Conservation (phyloP, 2,888 invertebrate species). For the Tiliacea citrago region DNA sequence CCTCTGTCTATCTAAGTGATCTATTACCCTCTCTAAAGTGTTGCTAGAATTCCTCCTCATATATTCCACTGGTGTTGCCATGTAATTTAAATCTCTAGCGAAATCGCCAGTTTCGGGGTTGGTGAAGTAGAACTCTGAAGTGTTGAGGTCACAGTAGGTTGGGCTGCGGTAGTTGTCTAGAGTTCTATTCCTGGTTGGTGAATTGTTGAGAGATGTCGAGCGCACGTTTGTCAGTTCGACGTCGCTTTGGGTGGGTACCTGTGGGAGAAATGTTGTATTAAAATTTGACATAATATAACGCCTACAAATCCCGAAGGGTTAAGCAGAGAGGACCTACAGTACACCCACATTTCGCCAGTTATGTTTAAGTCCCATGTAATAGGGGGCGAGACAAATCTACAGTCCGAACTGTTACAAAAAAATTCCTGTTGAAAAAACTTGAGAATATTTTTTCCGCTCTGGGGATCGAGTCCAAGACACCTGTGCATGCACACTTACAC, state of each 20-base stretch:
- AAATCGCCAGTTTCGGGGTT: constrained; percentile 72
- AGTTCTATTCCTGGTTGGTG: constrained; percentile 70
- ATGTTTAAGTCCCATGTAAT: too few relatives aligned
- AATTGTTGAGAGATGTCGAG: constrained; percentile 69
- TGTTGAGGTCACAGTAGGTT: constrained; percentile 76
- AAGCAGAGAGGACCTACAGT: too few relatives aligned
- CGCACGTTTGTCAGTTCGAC: constrained; percentile 82
- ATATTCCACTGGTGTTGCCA: constrained; percentile 78
- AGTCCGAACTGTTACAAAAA: too few relatives aligned
- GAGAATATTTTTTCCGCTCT: too few relatives aligned
- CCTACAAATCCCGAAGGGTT: not conserved
- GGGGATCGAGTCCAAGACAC: too few relatives aligned
- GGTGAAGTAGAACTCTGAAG: constrained; percentile 73
- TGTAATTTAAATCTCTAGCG: constrained; percentile 78
- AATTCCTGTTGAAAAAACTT: too few relatives aligned
- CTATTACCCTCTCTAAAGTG: constrained; percentile 76
- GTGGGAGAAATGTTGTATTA: constrained; percentile 2
- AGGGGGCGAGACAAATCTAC: too few relatives aligned
- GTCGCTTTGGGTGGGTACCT: constrained; percentile 84
- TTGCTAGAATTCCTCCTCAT: constrained; percentile 75
- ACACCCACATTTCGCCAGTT: too few relatives aligned
- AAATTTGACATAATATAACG: not conserved
- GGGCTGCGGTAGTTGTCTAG: constrained; percentile 78
- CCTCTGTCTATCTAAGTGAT: constrained; percentile 74
- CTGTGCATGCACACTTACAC: too few relatives aligned